phyloP scores from a whole-genome alignment of 1,140 invertebrate genomes.

The Rhizoglyphus robini region DNA sequence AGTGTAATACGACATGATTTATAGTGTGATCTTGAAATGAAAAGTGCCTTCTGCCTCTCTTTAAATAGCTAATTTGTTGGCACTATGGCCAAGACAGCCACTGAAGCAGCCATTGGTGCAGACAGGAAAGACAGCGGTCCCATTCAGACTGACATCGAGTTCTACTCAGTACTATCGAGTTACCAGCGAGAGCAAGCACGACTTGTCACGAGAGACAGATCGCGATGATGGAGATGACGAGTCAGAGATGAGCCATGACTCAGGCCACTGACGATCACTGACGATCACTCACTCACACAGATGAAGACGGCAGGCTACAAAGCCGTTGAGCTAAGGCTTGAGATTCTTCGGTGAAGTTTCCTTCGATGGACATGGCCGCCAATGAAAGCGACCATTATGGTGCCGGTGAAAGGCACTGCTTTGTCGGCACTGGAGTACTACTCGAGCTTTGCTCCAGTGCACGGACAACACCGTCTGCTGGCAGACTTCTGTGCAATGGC shows the following conservation, averaged over 20 bases:
- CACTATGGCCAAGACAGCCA: not conserved
- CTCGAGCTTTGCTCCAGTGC: too few species aligned
- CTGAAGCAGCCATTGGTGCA: not conserved
- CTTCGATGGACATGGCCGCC: not conserved
- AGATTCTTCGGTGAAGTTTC: not conserved
- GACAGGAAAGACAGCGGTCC: not conserved
- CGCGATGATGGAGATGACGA: slow-evolving; percentile 8
- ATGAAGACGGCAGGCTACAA: not conserved
- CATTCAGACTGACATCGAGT: not conserved
- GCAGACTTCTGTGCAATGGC: not conserved
- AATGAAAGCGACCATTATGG: not conserved
- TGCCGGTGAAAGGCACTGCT: not conserved
- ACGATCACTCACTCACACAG: not conserved
- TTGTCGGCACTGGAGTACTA: not conserved
- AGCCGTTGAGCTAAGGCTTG: not conserved
- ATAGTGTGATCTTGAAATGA: slow-evolving; percentile 14
- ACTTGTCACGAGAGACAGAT: slow-evolving; percentile 12
- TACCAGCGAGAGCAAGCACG: not conserved
- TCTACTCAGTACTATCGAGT: not conserved
- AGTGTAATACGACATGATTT: slow-evolving; percentile 13
- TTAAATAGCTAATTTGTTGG: slow-evolving; percentile 14
- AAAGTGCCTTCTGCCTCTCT: not conserved
- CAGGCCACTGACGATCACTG: too few species aligned
- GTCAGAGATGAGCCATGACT: not conserved
- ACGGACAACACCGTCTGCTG: not conserved